Evolutionary conservation across 2,888 invertebrate genomes (phyloP).

Genomic region (Balanococcus diminutus): DNA sequence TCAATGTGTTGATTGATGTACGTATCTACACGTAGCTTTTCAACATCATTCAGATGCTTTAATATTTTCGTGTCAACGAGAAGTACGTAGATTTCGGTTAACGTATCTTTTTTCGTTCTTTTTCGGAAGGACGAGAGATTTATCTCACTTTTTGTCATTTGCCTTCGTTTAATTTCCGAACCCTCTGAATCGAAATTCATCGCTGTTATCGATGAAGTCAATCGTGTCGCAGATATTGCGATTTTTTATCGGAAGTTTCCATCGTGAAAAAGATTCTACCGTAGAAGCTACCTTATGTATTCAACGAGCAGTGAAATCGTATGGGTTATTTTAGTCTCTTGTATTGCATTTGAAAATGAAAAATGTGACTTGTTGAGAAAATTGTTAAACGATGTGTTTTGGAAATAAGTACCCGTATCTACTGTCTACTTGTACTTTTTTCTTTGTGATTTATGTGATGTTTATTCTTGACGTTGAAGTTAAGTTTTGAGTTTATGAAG

Average conservation of each 20-base stretch:
- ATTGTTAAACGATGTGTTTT: too few species aligned
- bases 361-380: too few species aligned
- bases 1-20: not conserved
- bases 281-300: not conserved
- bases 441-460: too few species aligned
- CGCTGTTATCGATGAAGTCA: not conserved
- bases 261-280: not conserved
- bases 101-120: not conserved
- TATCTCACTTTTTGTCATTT: not conserved
- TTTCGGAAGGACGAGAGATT: too few species aligned
- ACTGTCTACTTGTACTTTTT: too few species aligned
- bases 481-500: too few species aligned
- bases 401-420: too few species aligned
- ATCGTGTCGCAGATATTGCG: not conserved
- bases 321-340: not conserved
- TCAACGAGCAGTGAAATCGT: not conserved
- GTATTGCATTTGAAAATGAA: too few species aligned
- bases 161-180: not conserved
- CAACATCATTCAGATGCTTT: not conserved
- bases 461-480: too few species aligned
- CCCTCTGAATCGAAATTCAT: not conserved
- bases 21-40: not conserved
- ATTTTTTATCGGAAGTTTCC: not conserved
- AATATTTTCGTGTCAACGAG: slow-evolving; percentile 10
- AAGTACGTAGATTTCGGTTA: not conserved